A percentile compares a stretch with the other conserved stretches of the same genome.
These are phyloP conservation scores for Oscheius sp. DNA, from an alignment of 2,888 invertebrate species.

Conservation along the genomic window DNA sequence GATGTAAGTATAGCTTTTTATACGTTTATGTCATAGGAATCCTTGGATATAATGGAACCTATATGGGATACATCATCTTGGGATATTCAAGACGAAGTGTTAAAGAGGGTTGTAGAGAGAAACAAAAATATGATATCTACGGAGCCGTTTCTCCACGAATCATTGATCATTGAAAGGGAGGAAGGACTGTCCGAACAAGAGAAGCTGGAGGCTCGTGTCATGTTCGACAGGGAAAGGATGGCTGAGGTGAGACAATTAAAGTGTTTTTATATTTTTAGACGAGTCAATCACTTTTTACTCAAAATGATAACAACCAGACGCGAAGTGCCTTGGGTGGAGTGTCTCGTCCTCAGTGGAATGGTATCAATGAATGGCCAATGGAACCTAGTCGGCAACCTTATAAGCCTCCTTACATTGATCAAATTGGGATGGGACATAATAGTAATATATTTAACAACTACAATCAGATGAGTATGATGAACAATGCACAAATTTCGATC, in stretches of 20 bases:
- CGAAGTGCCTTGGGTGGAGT: no score
- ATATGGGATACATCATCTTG: conserved; percentile 44
- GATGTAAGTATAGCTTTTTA: conserved; percentile 68
- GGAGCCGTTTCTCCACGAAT: conserved; percentile 66
- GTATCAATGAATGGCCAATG: no score
- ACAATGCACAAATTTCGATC: no score
- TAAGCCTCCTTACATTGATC: no score
- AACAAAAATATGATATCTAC: conserved; percentile 42
- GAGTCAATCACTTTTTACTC: no score
- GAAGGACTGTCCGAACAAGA: conserved; percentile 61
- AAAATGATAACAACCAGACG: no score
- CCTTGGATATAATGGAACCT: conserved; percentile 39
- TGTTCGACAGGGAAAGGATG: conserved; percentile 47
- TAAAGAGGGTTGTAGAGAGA: conserved; percentile 40
- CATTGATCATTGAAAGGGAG: conserved; percentile 60
- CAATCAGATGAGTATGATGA: no score
- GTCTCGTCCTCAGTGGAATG: no score
- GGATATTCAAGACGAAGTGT: conserved; percentile 55
- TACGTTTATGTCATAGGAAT: conserved; percentile 39
- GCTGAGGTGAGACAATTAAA: conserved; percentile 9
- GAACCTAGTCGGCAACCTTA: no score
- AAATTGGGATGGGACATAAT: no score
- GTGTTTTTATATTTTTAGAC: no score
- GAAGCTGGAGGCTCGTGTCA: conserved; percentile 58
- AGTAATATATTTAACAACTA: no score